Conservation (phyloP, 1,140 invertebrate genomes). For the Copidosoma floridanum region DNA sequence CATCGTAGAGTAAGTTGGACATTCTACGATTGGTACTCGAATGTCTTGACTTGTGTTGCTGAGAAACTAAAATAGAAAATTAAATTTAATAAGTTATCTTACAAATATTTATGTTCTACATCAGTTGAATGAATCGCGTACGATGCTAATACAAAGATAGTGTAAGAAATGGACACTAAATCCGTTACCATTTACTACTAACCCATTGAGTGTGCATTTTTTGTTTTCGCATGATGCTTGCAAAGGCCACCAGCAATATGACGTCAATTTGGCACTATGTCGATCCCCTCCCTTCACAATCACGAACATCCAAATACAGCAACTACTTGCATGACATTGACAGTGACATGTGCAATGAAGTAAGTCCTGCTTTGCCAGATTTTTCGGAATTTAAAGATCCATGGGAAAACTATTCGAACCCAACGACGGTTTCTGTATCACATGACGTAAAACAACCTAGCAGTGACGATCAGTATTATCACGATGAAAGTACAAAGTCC, state of each 20-base stretch:
- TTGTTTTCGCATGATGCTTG: constrained; percentile 52
- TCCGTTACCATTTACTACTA: constrained; percentile 43
- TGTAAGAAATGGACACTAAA: constrained; percentile 43
- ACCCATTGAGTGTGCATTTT: constrained; percentile 47
- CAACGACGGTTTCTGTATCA: constrained; percentile 22
- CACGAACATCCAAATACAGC: not conserved
- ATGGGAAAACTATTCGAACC: constrained; percentile 55
- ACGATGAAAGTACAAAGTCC: not conserved
- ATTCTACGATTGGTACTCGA: too few species aligned
- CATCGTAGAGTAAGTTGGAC: too few species aligned
- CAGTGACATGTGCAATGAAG: constrained; percentile 10
- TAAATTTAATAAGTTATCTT: too few species aligned
- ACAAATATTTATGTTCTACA: too few species aligned
- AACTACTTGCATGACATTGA: not conserved
- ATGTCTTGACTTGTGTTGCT: too few species aligned
- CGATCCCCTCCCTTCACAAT: constrained; percentile 22
- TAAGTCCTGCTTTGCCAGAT: constrained; percentile 27
- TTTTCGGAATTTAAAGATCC: constrained; percentile 61
- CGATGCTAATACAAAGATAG: too few species aligned
- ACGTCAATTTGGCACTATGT: constrained; percentile 52
- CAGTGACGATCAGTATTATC: constrained; percentile 28
- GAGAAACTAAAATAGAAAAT: too few species aligned
- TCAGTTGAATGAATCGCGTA: too few species aligned
- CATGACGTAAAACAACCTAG: constrained; percentile 1
- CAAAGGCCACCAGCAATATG: constrained; percentile 51